phyloP scores from a whole-genome alignment of 2,888 invertebrate genomes.

The Acanthosoma haemorrhoidale region DNA sequence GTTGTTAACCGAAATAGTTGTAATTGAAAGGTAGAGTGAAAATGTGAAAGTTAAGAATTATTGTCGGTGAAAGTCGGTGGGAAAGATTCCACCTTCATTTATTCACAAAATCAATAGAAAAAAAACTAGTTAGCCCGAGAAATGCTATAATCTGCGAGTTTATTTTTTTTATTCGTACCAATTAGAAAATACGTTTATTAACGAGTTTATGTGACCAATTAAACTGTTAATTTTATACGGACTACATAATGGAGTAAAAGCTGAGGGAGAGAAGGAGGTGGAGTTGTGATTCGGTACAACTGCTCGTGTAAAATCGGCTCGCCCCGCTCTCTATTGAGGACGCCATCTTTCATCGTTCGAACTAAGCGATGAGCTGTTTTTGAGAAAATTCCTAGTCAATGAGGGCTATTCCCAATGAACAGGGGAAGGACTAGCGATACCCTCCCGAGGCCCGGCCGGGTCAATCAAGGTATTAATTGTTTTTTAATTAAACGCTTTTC shows the following conservation, averaged over 20 bases:
- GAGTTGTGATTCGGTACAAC: not conserved
- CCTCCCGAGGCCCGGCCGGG: not conserved
- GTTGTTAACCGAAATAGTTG: no score
- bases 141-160: no score
- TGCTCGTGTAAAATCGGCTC: not conserved
- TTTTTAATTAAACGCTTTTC: not conserved
- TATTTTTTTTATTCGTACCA: no score
- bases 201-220: no score
- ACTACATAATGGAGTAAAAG: not conserved
- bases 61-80: no score
- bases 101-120: no score
- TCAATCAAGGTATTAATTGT: conserved; percentile 21
- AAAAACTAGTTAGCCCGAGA: no score
- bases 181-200: no score
- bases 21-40: no score
- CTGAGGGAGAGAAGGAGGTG: not conserved
- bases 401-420: not conserved
- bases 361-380: not conserved
- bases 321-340: not conserved
- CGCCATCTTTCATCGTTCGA: not conserved
- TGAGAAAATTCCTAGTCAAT: not conserved
- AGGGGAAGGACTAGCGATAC: conserved; percentile 20
- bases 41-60: no score
- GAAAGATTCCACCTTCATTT: no score
- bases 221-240: no score